Base-by-base conservation (phyloP, 2,797 vertebrate genomes). In the Buceros bicornis region DNA sequence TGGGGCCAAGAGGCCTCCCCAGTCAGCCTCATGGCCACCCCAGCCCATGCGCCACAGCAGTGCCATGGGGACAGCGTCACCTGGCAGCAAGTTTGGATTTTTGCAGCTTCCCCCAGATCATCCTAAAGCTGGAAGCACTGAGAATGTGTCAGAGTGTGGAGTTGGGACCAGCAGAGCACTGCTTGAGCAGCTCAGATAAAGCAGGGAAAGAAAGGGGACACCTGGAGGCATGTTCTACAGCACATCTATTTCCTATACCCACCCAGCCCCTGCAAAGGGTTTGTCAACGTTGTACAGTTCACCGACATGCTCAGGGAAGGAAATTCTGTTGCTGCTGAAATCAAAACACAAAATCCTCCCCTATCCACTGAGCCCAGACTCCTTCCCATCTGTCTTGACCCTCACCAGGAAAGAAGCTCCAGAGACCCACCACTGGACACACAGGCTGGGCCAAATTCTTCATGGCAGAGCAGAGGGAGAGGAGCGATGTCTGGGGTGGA, bases 351-450 rank as follows among this genome's bases (percentile, higher is more conserved):
- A 66, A 83, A 62, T 60, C 35, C 13, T 48, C 13, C 28, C 35
- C 1, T 11, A 35, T 5, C 10, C 35, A 31, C 29, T 6, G 28
- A 66, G 35, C 26, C 1, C 3, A 33, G 69, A 26, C 8, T 54
- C 20, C 16, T 31, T 53, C 72, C 64, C 54, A 9, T 18, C 31
- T 58, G 24, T 50, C 61, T 51, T 25, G 24, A n/a, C 4, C 9
- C 40, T 71, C 2, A 3, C 12, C 2, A 3, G 25, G 45, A 42
- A 62, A 47, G 61, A 71, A 81, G 65, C 35, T 78, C 48, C 0
- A 0, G 53, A 58, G 26, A 29, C 3, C 19, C 40, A 22, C 1
- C 31, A 43, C 16, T 2, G 2, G 35, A 21, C 1, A 11, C 13
- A 11, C 0, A 28, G 51, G 11, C 45, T 72, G 48, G 25, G 50